Base-by-base conservation (phyloP, 2,113 vertebrate species). In the Chroicocephalus ridibundus region DNA sequence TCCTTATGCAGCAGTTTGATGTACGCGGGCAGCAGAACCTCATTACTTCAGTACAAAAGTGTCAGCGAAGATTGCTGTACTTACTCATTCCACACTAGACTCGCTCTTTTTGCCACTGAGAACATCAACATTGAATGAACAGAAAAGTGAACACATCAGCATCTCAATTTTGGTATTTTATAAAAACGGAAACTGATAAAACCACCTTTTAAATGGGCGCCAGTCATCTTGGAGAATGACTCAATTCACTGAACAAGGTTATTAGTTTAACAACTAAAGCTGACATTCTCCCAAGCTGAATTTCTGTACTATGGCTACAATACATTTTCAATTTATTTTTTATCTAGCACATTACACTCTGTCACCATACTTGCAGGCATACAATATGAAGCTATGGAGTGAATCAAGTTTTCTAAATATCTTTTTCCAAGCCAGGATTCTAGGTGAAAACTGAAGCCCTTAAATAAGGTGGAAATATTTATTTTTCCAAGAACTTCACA, bases 271-370 rank as follows among this genome's bases (percentile, higher is more conserved):
- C 75, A 84, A 65, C 10, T 38, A 94, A 86, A 91, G 46, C 15
- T 88, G 92, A 92, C 88, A 89, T 54, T 87, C 78, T 58, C 71
- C 72, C 61, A 42, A 88, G 68, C 6, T 95, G 71, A 93, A 97
- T 96, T 96, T 93, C 95, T 94, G 80, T 80, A 91, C 27, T 49
- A 32, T n/a, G 24, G 36, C 68, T 80, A 21, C 47, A 93, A 51
- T 22, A 47, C 17, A 55, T 55, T 89, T 88, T 86, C 79, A 82
- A 86, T 81, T 86, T 95, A 60, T 51, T 96, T 74, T 91, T 96
- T 93, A 92, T 64, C 80, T 93, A 88, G 36, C 38, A 40, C 25
- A 62, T 86, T 94, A 90, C 44, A 76, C 46, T 72, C 52, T 86
- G 49, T 82, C 85, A 90, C 47, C 13, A 24, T 85, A 49, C 9